phyloP scores from a whole-genome alignment of 2,113 vertebrate species.

The Philantomba maxwellii region DNA sequence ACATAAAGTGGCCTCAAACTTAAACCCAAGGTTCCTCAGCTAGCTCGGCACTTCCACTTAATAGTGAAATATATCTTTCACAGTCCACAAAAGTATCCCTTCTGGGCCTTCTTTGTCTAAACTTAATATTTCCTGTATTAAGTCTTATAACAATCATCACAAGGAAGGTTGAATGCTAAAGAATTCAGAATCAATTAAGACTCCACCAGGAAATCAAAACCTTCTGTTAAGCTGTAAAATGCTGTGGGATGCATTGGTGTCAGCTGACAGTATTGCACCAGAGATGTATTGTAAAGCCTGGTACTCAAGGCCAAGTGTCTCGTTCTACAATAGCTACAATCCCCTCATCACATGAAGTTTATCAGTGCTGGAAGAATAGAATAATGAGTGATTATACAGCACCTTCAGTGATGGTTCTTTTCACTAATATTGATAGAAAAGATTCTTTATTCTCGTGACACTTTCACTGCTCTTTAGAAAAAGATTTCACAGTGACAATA shows the following conservation, averaged over 20 bases:
- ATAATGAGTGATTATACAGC: conserved; percentile 45
- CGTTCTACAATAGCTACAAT: conserved; percentile 60
- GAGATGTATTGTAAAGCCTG: conserved; percentile 61
- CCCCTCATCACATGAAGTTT: conserved; percentile 37
- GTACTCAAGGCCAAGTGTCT: conserved; percentile 62
- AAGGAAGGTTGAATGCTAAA: conserved; percentile 63
- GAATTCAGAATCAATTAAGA: conserved; percentile 73
- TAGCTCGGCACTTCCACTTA: background rate
- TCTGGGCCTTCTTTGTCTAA: conserved; percentile 65
- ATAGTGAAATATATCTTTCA: conserved; percentile 45
- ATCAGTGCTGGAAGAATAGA: conserved; percentile 48
- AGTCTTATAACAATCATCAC: conserved; percentile 47
- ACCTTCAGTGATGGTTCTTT: background rate
- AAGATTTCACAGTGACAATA: background rate
- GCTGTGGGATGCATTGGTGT: conserved; percentile 61
- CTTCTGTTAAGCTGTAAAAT: conserved; percentile 69
- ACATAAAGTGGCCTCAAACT: conserved; percentile 28
- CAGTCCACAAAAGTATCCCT: conserved; percentile 50
- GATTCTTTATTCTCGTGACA: background rate
- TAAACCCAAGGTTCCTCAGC: conserved; percentile 35
- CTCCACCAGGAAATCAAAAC: conserved; percentile 72
- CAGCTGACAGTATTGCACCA: conserved; percentile 59
- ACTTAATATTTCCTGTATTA: conserved; percentile 69
- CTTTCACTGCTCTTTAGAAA: background rate
- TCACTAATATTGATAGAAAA: conserved; percentile 9